These are phyloP conservation scores for Smittia aterrima DNA, from an alignment of 2,888 invertebrate species.

Conservation along the genomic window DNA sequence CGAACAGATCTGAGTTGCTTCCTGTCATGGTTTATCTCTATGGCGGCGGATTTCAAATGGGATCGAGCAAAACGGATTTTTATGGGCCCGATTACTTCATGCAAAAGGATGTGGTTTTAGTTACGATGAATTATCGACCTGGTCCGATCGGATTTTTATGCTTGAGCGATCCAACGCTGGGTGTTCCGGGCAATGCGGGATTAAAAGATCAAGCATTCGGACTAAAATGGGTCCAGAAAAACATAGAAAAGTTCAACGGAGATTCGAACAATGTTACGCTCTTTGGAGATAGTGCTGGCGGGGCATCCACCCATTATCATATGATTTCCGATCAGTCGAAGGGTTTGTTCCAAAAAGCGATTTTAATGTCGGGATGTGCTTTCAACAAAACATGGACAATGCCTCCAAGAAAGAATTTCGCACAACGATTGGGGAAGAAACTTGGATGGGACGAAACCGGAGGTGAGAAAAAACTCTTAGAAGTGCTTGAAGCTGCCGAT, in stretches of 20 bases:
- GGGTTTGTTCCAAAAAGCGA: slow-evolving; percentile 51
- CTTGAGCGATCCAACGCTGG: slow-evolving; percentile 53
- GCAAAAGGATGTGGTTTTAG: slow-evolving; percentile 55
- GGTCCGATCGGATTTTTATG: slow-evolving; percentile 56
- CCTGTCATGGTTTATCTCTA: slow-evolving; percentile 57
- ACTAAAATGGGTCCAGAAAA: slow-evolving; percentile 56
- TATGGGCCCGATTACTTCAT: slow-evolving; percentile 56
- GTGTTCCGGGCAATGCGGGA: slow-evolving; percentile 58
- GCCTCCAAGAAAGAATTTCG: slow-evolving; percentile 48
- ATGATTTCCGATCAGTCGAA: slow-evolving; percentile 55
- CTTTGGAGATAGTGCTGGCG: slow-evolving; percentile 58
- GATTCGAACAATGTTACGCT: slow-evolving; percentile 57
- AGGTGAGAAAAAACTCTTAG: slow-evolving; percentile 50
- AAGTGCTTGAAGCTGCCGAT: slow-evolving; percentile 49
- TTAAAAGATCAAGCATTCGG: slow-evolving; percentile 58
- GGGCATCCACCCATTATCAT: slow-evolving; percentile 55
- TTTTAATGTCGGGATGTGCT: slow-evolving; percentile 51
- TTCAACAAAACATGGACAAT: slow-evolving; percentile 50
- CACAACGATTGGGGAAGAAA: slow-evolving; percentile 49
- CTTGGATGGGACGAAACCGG: slow-evolving; percentile 50
- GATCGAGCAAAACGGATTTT: slow-evolving; percentile 53
- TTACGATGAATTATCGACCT: slow-evolving; percentile 55
- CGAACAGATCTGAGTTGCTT: slow-evolving; percentile 45
- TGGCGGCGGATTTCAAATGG: slow-evolving; percentile 56
- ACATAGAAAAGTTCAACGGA: slow-evolving; percentile 56